Evolutionary conservation across 1,140 invertebrate genomes (phyloP), one percentile per base, ranked within the genome.

Genomic region (Monomorium pharaonis): DNA sequence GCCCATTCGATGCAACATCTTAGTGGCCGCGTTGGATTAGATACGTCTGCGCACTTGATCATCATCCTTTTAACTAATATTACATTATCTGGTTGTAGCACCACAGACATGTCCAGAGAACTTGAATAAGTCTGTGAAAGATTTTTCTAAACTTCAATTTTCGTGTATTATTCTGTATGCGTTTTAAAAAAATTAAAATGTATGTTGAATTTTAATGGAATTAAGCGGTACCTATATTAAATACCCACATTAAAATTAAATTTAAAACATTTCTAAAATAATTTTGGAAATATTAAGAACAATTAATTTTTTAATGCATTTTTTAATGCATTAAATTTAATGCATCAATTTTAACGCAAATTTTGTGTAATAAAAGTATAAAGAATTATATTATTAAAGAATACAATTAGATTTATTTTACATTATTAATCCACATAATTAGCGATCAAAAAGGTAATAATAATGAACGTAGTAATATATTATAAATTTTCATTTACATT

Each of bases 11-110:
- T 96, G 92, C 98, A 99, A 84, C 97, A 96, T 76, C 96, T 96
- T 70, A 98, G 95, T 0, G 98, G 98, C 88, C 99, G 95, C 0
- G 98, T 97, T 0, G 98, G 98, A 95, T 99, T 99, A 18, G 98
- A 98, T 1, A 99, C 98, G 94, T 99, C 99, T 0, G 98, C 98
- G 95, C 98, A 99, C 95, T 99, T 99, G 92, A 99, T 99, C 95
- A 99, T 97, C 98, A 99, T 99, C 85, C 98, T 96, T 91, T 98
- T 98, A 16, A 99, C 96, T 1, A 99, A 95, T 24, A 96, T 96
- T 30, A 98, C 96, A 93, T 99, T 99, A 92, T 99, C 98, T 7
- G 97, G 96, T 51, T 95, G 94, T 44, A 95, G 93, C n/a, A 96
- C 88, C 2, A 95, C 93, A 42, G 95, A 95, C 78, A 95, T 95